Base-by-base conservation (phyloP, 2,113 vertebrate genomes). In the Bubalus kerabau region DNA sequence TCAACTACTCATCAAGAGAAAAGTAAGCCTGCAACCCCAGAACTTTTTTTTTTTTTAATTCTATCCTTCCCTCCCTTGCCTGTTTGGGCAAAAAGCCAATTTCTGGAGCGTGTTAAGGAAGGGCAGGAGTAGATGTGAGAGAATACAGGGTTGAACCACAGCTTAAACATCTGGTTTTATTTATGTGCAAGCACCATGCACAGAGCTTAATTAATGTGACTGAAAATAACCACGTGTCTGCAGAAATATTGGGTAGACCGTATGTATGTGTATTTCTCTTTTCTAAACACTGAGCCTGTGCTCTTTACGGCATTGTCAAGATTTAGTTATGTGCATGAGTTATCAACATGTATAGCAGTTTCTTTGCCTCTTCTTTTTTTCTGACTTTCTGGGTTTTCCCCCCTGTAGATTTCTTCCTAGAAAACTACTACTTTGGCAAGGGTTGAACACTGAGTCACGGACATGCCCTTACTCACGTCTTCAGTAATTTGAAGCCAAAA, bases 401-500 rank as follows among this genome's bases (percentile, higher is more conserved):
- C 48, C 28, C 60, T 95, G 82, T 98, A 11, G 7, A 94, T 97
- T 97, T 83, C 88, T 97, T 17, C 7, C 97, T 98, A 97, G 98
- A 98, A 92, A 98, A 98, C 98, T 99, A 98, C 98, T 98, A 83
- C 80, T 98, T 98, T 99, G 99, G 98, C 98, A 99, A 97, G 24
- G 36, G 2, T 0, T 32, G 93, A 83, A 92, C 78, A 36, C 9
- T 98, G 98, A 98, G 97, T 99, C 98, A 98, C 0, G 0, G 93
- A 95, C 0, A 0, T 97, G 97, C 97, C 81, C 90, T 81, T 94
- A 96, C 98, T 97, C 97, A 90, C 60, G 48, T 95, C 96, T 98
- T 92, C 90, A 0, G 21, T 94, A 98, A 97, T 93, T 97, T 96
- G 97, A 98, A 94, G 1, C 92, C 96, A 94, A 91, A 8, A 76